Conservation (phyloP, 1,140 invertebrate genomes). For the Lepidurus arcticus region DNA sequence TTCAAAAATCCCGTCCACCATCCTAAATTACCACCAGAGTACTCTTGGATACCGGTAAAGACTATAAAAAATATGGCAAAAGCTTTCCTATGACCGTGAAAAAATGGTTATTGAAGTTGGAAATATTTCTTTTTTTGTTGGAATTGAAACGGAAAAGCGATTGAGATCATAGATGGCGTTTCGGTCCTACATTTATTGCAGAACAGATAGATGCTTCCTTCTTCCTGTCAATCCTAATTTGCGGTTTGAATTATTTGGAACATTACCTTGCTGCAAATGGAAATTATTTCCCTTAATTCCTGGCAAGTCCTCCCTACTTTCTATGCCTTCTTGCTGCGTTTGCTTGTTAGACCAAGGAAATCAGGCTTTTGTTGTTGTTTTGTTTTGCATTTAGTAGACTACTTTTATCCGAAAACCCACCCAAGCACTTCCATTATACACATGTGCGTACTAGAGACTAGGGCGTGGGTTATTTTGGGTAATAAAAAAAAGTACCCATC, state of each 20-base stretch:
- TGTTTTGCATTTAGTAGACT: neutral
- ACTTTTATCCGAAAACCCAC: neutral
- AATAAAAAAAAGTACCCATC: neutral
- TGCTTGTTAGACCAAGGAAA: neutral
- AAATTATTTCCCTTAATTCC: neutral
- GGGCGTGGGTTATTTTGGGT: neutral
- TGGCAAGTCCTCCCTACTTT: neutral
- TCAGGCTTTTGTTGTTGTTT: neutral
- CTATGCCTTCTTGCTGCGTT: neutral
- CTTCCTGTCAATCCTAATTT: neutral
- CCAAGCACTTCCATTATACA: neutral
- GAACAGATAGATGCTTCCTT: neutral
- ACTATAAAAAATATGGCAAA: neutral
- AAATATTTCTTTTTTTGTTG: too few relatives aligned
- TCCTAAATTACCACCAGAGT: neutral
- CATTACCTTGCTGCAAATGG: neutral
- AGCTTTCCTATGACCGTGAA: neutral
- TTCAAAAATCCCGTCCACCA: neutral
- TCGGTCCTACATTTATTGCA: neutral
- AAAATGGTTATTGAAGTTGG: neutral
- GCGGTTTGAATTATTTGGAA: neutral
- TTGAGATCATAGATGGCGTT: neutral
- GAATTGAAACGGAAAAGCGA: neutral
- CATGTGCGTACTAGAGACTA: neutral
- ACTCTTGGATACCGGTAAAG: slow-evolving; percentile 8